A percentile compares a stretch with the other conserved stretches of the same genome.
These are phyloP conservation scores for Smutsia gigantea DNA, from an alignment of 2,797 vertebrate genomes.

Conservation along the genomic window DNA sequence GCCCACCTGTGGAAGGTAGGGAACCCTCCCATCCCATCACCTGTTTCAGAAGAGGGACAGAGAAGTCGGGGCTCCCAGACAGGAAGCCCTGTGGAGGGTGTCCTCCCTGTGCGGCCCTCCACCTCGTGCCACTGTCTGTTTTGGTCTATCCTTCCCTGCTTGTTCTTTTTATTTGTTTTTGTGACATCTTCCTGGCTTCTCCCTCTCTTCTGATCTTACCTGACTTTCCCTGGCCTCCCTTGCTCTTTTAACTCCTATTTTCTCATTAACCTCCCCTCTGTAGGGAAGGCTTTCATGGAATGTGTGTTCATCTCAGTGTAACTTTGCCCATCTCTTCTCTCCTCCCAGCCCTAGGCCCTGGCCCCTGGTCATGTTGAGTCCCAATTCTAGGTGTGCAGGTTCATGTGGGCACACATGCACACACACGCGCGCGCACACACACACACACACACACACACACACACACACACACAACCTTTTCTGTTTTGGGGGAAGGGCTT, in stretches of 20 bases:
- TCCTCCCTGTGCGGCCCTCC: rapidly evolving
- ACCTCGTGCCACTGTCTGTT: background rate
- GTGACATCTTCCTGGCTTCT: background rate
- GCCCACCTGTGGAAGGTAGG: slow-evolving; percentile 94
- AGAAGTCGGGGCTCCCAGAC: background rate
- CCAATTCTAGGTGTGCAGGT: background rate
- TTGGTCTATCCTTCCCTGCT: background rate
- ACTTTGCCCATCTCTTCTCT: background rate
- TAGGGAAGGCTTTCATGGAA: background rate
- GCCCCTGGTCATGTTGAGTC: background rate
- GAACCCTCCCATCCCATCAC: background rate
- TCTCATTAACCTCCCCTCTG: background rate
- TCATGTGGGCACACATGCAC: too few species aligned
- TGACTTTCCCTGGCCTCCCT: background rate
- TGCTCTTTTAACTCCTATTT: background rate
- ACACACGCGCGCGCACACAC: background rate
- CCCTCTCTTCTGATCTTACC: background rate
- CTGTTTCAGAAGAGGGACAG: too few species aligned
- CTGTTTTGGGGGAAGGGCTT: slow-evolving; percentile 6
- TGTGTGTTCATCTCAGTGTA: background rate
- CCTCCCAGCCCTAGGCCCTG: background rate
- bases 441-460: background rate
- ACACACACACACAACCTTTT: background rate
- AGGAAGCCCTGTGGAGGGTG: background rate
- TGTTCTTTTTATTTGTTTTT: background rate